Evolutionary conservation across 2,888 invertebrate species (phyloP), one percentile per base, ranked within the genome.

Genomic region (Thereva nobilitata): DNA sequence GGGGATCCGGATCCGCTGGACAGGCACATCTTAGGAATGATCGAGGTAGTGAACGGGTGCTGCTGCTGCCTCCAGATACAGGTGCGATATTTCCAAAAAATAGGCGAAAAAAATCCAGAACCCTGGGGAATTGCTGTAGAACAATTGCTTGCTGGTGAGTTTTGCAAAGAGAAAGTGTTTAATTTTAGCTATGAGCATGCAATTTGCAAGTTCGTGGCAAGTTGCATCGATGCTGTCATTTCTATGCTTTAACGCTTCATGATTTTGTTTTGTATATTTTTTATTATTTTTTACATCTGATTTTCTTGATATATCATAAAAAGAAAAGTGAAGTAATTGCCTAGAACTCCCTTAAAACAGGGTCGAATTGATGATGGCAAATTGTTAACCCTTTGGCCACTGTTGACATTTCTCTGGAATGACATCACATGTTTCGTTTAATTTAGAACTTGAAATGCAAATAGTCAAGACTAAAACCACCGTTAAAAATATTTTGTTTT

Each of bases 1-100:
- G 47, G 10, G 47, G 23, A 41, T 35, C 10, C 38, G 7, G 45
- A 35, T 74, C 75, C 74, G 77, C 76, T 75, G 77, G 79, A 74
- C 77, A 79, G 75, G 74, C 79, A 76, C 80, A 78, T 75, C 76
- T 78, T 74, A 78, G 79, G 77, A 79, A 79, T 79, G 79, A 79
- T 73, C 76, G 78, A 71, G 79, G 79, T 73, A 77, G 78, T 73
- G 79, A 79, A 74, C 78, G 79, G 73, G 76, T 75, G 66, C 76
- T 44, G 12, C 35, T 59, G 37, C 61, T 56, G 34, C 57, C 65
- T 45, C 49, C 61, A n/a, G 65, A 67, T 37, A 41, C 41, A 2
- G 64, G 47, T 12, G 12, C 34, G 23, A 23, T 68, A 40, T 68
- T 68, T 40, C 53, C 66, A n/a, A 68, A 69, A 49, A 72, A 81